Base-by-base conservation (phyloP, 1,140 invertebrate genomes). In the Leptinotarsa texana region DNA sequence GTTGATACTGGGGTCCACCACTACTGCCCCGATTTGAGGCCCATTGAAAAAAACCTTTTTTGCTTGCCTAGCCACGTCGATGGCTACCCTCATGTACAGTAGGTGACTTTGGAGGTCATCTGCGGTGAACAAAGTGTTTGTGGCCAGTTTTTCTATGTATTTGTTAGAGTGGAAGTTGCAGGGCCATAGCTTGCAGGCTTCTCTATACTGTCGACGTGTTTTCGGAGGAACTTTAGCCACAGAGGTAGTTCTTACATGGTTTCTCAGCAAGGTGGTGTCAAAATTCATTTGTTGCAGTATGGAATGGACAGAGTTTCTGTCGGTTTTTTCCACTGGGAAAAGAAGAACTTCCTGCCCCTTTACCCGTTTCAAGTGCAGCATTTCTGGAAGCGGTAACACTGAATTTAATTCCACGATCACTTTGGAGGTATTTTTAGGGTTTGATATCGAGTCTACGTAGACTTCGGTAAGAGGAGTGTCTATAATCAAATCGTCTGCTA, bases 81-180 rank as follows among this genome's bases (percentile, higher is more conserved):
- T 86, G 13, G 89, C 89, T 4, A 91, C 77, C 18, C 82, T 81
- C 90, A 95, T 93, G 80, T 89, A 89, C 49, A 84, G 81, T 67
- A 88, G 87, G 78, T 96, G 92, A 13, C 83, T 82, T 1, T 85
- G 71, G 0, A 92, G 74, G 77, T 95, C 89, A 3, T 84, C 78
- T 0, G 80, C 68, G 17, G 83, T 85, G 82, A 97, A 96, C 73
- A 92, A 87, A 1, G 87, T 86, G 4, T 90, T 90, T 65, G 87
- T 86, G 1, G 89, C 80, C 61, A 94, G 78, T 67, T 87, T 89
- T 82, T 95, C 94, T 4, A 92, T 82, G 79, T 90, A 90, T 76
- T 89, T 88, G 82, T 95, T 92, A 63, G 90, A 92, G 88, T 95
- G 92, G 87, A 97, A 97, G 83, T 94, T 95, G 27, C 93, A 90